Percentiles rank a stretch among this genome's conserved stretches.
Evolutionary conservation across 2,113 vertebrate genomes (phyloP).

Genomic region (Mionectes macconnelli): DNA sequence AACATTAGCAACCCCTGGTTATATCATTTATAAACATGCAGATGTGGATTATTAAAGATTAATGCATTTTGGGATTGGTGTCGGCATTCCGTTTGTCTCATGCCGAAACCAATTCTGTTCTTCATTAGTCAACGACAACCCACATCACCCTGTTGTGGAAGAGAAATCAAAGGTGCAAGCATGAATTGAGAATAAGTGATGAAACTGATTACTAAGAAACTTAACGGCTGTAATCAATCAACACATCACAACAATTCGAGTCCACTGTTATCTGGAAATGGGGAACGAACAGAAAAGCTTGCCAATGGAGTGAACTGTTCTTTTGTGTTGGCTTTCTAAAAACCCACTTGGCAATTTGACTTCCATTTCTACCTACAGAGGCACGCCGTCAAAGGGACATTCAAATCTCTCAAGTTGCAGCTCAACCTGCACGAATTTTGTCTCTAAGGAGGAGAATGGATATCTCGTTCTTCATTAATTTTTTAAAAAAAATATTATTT

Average conservation of each 20-base stretch:
- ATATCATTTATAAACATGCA: conserved; percentile 81
- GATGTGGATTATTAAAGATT: conserved; percentile 84
- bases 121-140: conserved; percentile 83
- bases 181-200: conserved; percentile 71
- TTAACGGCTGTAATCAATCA: conserved; percentile 78
- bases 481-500: conserved; percentile 4
- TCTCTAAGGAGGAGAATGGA: background rate
- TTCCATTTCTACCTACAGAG: background rate
- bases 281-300: conserved; percentile 19
- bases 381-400: background rate
- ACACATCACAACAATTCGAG: conserved; percentile 71
- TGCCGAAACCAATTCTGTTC: conserved; percentile 79
- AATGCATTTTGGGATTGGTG: conserved; percentile 81
- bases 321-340: conserved; percentile 28
- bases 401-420: background rate
- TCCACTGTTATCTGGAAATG: conserved; percentile 26
- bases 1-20: conserved; percentile 68
- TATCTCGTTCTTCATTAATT: background rate
- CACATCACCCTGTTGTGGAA: conserved; percentile 73
- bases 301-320: background rate
- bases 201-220: conserved; percentile 76
- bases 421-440: background rate
- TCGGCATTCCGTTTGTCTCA: conserved; percentile 81
- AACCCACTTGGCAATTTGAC: background rate
- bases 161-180: conserved; percentile 77